phyloP scores from a whole-genome alignment of 2,797 vertebrate species.

The Pogonophryne albipinna region DNA sequence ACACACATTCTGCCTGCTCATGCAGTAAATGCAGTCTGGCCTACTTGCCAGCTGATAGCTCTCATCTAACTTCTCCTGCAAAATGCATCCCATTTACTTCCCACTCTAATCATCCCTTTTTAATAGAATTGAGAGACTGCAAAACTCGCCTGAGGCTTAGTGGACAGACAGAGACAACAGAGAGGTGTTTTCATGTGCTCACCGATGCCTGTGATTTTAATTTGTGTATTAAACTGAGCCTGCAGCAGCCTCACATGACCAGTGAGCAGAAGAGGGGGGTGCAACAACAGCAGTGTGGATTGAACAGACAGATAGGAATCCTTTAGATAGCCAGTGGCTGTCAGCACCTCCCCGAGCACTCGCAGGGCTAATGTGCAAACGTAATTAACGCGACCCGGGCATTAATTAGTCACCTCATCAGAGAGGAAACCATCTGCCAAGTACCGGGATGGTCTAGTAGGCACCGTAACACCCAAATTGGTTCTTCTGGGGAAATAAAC shows the following conservation, averaged over 20 bases:
- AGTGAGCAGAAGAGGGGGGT: slow-evolving; percentile 18
- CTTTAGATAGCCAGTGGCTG: slow-evolving; percentile 40
- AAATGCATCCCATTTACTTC: slow-evolving; percentile 64
- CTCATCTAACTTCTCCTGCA: slow-evolving; percentile 58
- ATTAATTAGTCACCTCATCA: slow-evolving; percentile 58
- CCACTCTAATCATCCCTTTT: slow-evolving; percentile 65
- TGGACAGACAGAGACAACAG: slow-evolving; percentile 11
- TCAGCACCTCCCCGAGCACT: slow-evolving; percentile 52
- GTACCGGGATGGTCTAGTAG: slow-evolving; percentile 14
- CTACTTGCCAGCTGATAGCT: slow-evolving; percentile 70
- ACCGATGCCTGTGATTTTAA: slow-evolving; percentile 51
- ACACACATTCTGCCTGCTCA: slow-evolving; percentile 70
- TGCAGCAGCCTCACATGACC: slow-evolving; percentile 34
- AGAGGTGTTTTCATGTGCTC: slow-evolving; percentile 15
- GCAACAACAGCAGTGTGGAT: slow-evolving; percentile 26
- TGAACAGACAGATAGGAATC: slow-evolving; percentile 33
- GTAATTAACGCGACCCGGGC: slow-evolving; percentile 65
- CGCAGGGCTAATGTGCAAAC: slow-evolving; percentile 52
- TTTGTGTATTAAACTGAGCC: slow-evolving; percentile 59
- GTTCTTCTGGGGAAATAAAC: slow-evolving; percentile 36
- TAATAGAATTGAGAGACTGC: slow-evolving; percentile 46
- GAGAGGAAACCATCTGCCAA: slow-evolving; percentile 39
- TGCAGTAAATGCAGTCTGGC: slow-evolving; percentile 81
- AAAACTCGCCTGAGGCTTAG: slow-evolving; percentile 44
- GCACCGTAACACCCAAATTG: slow-evolving; percentile 25